Evolutionary conservation across 2,888 invertebrate species (phyloP).

Genomic region (Thecocarcelia acutangulata): DNA sequence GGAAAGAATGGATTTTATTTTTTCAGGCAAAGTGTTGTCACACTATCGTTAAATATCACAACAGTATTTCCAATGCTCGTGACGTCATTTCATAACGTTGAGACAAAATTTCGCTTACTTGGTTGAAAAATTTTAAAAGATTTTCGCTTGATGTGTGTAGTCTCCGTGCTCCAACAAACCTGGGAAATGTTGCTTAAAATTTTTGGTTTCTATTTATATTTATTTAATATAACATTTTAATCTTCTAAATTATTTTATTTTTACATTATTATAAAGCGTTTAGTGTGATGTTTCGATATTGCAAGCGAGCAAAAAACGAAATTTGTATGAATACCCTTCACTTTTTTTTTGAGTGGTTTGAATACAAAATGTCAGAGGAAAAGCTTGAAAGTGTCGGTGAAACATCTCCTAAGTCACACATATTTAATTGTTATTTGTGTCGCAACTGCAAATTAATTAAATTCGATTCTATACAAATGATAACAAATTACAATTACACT

Average conservation of each 20-base stretch:
- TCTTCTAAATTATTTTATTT: constrained; percentile 45
- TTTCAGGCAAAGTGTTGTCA: no score
- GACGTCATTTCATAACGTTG: constrained; percentile 19
- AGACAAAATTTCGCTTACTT: constrained; percentile 2
- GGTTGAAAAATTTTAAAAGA: constrained; percentile 8
- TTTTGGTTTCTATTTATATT: no score
- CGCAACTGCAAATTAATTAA: constrained; percentile 24
- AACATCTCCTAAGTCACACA: constrained; percentile 9
- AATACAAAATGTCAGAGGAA: no score
- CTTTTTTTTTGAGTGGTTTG: no score
- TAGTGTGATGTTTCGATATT: no score
- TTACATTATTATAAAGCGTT: constrained; percentile 17
- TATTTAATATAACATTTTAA: background rate
- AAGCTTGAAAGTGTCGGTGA: no score
- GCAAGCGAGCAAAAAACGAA: no score
- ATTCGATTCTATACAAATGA: constrained; percentile 24
- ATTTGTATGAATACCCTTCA: no score
- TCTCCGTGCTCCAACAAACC: no score
- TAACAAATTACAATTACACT: constrained; percentile 54
- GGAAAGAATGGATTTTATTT: constrained; percentile 22
- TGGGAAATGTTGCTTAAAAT: no score
- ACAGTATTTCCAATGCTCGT: constrained; percentile 60
- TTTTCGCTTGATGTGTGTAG: constrained; percentile 21
- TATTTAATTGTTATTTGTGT: constrained; percentile 23
- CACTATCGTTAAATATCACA: no score